Evolutionary conservation across 2,888 invertebrate species (phyloP).

Genomic region (Limenitis camilla): DNA sequence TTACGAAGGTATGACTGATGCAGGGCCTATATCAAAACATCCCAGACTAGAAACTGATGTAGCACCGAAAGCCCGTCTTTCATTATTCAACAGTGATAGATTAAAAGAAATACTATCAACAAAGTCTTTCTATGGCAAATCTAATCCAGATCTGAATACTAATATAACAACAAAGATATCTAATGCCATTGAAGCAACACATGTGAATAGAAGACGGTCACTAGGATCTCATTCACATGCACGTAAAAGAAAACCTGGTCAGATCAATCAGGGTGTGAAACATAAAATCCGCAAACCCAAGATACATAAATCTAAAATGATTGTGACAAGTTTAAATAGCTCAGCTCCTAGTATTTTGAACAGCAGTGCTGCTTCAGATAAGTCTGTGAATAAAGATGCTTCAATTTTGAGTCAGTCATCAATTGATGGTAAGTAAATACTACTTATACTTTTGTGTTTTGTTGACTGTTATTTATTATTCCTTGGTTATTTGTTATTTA

Average conservation of each 20-base stretch:
- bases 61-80: constrained; percentile 60
- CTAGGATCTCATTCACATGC: constrained; percentile 42
- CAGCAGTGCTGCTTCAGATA: constrained; percentile 29
- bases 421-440: constrained; percentile 42
- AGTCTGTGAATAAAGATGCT: constrained; percentile 20
- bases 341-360: constrained; percentile 26
- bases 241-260: constrained; percentile 62
- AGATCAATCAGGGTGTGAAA: constrained; percentile 79
- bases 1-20: constrained; percentile 48
- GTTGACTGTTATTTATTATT: background rate
- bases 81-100: constrained; percentile 59
- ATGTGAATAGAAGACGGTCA: constrained; percentile 36
- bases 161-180: constrained; percentile 48
- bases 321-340: constrained; percentile 28
- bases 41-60: constrained; percentile 48
- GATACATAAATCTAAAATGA: constrained; percentile 46
- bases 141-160: constrained; percentile 53
- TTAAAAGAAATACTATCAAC: constrained; percentile 68
- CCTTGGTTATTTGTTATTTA: no score
- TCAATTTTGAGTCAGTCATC: constrained; percentile 47
- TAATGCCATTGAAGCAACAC: constrained; percentile 47
- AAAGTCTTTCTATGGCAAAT: constrained; percentile 74
- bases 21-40: constrained; percentile 49
- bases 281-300: constrained; percentile 79
- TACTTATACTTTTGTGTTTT: background rate